Conservation (phyloP, 2,113 vertebrate genomes). For the Todiramphus chloris region DNA sequence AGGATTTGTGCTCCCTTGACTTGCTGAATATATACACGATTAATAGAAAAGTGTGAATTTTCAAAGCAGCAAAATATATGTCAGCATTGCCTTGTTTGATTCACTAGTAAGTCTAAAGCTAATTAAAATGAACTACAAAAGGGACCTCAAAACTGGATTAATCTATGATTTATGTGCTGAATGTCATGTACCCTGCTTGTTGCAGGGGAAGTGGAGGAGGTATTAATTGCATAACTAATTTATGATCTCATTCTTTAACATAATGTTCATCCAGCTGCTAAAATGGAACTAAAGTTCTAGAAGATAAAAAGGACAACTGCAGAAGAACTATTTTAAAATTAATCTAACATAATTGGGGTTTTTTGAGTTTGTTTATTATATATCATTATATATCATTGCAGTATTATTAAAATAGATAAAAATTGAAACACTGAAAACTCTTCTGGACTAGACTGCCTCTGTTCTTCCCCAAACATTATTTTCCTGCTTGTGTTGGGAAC, state of each 20-base stretch:
- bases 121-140: conserved; percentile 62
- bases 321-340: background rate
- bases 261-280: background rate
- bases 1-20: background rate
- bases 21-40: background rate
- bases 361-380: background rate
- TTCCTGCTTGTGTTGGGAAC: background rate
- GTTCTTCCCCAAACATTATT: background rate
- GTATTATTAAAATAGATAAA: background rate
- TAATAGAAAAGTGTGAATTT: background rate
- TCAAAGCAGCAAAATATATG: background rate
- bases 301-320: background rate
- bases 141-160: conserved; percentile 53
- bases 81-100: background rate
- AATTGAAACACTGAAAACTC: background rate
- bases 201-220: conserved; percentile 31
- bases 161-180: conserved; percentile 51
- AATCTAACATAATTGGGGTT: background rate
- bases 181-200: conserved; percentile 8
- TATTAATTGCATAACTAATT: conserved; percentile 45
- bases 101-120: conserved; percentile 22
- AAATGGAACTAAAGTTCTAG: background rate
- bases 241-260: conserved; percentile 38
- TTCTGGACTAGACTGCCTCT: background rate
- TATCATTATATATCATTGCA: background rate